Percentiles rank a stretch among this genome's conserved stretches.
phyloP scores from a whole-genome alignment of 2,113 vertebrate genomes.

The Dicrurus megarhynchus region DNA sequence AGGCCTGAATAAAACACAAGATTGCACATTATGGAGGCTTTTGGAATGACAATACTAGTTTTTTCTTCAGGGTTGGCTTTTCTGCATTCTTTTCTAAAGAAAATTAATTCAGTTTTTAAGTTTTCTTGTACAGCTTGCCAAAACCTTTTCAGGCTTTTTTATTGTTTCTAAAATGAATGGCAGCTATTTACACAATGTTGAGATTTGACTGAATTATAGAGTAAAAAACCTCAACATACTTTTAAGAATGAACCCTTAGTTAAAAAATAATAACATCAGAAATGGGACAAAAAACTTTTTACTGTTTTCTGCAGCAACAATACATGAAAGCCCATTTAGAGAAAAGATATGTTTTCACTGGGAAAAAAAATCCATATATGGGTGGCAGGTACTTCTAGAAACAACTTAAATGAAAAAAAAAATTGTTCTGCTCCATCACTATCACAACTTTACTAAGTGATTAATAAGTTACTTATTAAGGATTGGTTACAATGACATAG shows the following conservation, averaged over 20 bases:
- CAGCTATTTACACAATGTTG: not conserved
- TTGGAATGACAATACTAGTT: not conserved
- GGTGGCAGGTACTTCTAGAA: not conserved
- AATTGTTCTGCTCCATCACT: not conserved
- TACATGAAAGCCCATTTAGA: not conserved
- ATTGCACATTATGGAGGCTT: accelerated
- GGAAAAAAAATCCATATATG: too few species aligned
- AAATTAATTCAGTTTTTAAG: not conserved
- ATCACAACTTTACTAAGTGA: not conserved
- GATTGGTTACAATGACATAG: not conserved
- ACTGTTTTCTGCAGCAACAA: not conserved
- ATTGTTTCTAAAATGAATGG: not conserved
- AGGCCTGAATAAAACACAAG: not conserved
- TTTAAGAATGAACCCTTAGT: not conserved
- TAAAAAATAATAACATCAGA: not conserved
- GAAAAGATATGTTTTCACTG: not conserved
- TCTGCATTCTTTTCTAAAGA: not conserved
- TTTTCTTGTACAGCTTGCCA: not conserved
- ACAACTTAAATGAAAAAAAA: not conserved
- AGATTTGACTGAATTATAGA: not conserved
- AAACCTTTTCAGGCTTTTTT: not conserved
- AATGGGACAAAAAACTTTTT: not conserved
- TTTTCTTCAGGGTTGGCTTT: not conserved
- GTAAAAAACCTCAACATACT: not conserved
- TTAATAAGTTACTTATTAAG: not conserved